These are phyloP conservation scores for Crotalus viridis DNA, from an alignment of 2,113 vertebrate genomes.

Conservation along the genomic window DNA sequence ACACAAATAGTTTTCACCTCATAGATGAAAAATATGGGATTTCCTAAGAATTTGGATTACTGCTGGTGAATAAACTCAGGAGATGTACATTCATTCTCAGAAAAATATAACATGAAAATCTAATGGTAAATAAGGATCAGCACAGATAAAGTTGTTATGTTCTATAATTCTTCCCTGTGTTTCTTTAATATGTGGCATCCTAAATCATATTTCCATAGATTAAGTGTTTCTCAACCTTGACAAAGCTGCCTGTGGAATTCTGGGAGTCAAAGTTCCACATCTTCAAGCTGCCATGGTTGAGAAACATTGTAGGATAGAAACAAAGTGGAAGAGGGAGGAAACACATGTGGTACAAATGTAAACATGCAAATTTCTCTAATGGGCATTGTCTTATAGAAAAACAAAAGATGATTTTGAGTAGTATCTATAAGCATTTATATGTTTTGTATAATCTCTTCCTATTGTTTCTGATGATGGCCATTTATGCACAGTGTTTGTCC, in stretches of 20 bases:
- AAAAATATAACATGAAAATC: background rate
- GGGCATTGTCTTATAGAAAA: background rate
- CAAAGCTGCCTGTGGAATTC: background rate
- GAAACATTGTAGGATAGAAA: background rate
- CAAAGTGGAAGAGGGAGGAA: background rate
- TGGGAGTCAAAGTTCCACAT: background rate
- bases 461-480: background rate
- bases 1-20: background rate
- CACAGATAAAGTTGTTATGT: background rate
- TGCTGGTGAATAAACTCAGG: background rate
- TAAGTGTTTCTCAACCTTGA: background rate
- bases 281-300: background rate
- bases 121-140: background rate
- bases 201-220: background rate
- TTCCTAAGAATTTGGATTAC: background rate
- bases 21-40: background rate
- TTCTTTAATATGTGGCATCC: background rate
- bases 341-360: background rate
- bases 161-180: background rate
- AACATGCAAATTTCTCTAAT: background rate
- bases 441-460: background rate
- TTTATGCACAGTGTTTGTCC: constrained; percentile 27
- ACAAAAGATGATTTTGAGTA: background rate
- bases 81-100: background rate
- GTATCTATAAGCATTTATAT: background rate